These are phyloP conservation scores for Macrosiphum euphorbiae DNA, from an alignment of 2,888 invertebrate species.

Conservation along the genomic window DNA sequence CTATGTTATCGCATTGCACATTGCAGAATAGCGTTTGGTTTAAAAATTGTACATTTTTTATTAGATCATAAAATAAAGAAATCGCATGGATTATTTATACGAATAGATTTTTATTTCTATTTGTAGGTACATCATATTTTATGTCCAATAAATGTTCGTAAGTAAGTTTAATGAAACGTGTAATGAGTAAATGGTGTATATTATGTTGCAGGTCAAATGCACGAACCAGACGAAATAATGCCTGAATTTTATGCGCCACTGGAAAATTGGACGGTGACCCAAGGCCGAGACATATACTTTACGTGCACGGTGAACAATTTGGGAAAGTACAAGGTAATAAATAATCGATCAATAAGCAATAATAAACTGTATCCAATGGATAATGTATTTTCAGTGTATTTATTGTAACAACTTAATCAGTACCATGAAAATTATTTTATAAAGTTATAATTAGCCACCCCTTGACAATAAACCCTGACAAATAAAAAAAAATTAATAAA, in stretches of 20 bases:
- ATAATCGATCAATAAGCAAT: conserved; percentile 1
- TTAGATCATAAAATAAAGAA: background rate
- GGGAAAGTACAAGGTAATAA: conserved; percentile 84
- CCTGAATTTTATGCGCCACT: conserved; percentile 88
- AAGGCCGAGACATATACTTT: conserved; percentile 89
- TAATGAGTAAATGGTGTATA: background rate
- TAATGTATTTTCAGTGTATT: background rate
- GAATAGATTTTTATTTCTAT: background rate
- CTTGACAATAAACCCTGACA: background rate
- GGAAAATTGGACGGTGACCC: conserved; percentile 88
- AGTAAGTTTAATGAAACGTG: background rate
- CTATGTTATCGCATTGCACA: background rate
- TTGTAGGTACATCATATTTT: background rate
- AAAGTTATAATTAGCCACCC: background rate
- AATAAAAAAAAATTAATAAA: background rate
- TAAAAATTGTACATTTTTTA: background rate
- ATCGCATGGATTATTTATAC: background rate
- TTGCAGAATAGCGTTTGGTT: background rate
- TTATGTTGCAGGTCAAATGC: conserved; percentile 78
- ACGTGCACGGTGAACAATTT: conserved; percentile 93
- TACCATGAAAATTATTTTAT: background rate
- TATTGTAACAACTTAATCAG: background rate
- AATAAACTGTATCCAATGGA: background rate
- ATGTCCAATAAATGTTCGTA: background rate
- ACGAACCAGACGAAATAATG: conserved; percentile 75